phyloP scores from a whole-genome alignment of 1,140 invertebrate genomes.

The Neomicropteryx cornuta region DNA sequence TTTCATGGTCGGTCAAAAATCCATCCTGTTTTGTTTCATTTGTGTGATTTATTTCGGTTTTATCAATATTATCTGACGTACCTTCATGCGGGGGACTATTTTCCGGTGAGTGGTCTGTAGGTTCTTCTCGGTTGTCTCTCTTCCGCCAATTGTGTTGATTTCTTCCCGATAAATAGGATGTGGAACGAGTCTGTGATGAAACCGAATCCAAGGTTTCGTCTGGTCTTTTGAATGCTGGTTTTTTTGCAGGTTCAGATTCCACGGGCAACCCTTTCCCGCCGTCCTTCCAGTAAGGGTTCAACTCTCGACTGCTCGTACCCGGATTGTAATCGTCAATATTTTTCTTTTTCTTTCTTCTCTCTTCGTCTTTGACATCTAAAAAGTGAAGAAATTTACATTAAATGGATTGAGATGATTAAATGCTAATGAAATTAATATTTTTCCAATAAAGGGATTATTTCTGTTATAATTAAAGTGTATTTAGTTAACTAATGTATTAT shows the following conservation, averaged over 20 bases:
- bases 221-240: constrained; percentile 29
- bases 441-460: not conserved
- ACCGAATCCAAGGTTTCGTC: no score
- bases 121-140: constrained; percentile 4
- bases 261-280: constrained; percentile 73
- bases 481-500: no score
- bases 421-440: not conserved
- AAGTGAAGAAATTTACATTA: no score
- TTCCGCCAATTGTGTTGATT: no score
- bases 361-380: constrained; percentile 34
- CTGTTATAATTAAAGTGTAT: not conserved
- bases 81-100: constrained; percentile 6
- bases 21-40: constrained; percentile 12
- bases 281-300: constrained; percentile 90
- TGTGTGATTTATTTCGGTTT: constrained; percentile 11
- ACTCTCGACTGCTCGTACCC: constrained; percentile 59
- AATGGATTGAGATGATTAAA: no score
- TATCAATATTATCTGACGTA: constrained; percentile 15
- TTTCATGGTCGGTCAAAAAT: constrained; percentile 61
- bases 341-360: constrained; percentile 37
- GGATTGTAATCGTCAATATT: constrained; percentile 53
- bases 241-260: constrained; percentile 3
- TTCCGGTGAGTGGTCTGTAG: no score
- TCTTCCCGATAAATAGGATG: no score
- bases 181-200: no score